Evolutionary conservation across 2,113 vertebrate genomes (phyloP), one percentile per base, ranked within the genome.

Genomic region (Mirounga angustirostris): DNA sequence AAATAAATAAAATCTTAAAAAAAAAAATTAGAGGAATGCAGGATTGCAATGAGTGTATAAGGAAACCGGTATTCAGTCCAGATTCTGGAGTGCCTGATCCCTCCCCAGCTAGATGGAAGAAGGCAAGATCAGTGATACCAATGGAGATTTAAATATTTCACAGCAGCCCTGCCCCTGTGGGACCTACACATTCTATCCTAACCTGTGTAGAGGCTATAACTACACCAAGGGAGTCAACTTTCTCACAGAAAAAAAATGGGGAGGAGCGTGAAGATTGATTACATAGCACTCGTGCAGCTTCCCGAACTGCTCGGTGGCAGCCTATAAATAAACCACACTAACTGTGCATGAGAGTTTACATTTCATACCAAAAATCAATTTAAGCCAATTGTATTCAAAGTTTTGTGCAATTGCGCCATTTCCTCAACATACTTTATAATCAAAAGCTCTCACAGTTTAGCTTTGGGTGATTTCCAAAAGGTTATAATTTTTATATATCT

Each of bases 401-500:
- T 82, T 95, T 81, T 33, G 1, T 86, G 30, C 21, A 56, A 36
- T 67, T 54, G 14, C 1, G 65, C n/a, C 24, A 79, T 82, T 83
- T 91, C 56, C 30, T 88, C 22, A 46, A 40, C 59, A 83, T 33
- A 67, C 5, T 59, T 90, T 84, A 3, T 43, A 52, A 76, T 5
- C 30, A 71, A 78, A 91, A 76, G 50, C 79, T 82, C 26, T 82
- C 43, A 30, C 33, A 30, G 4, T 15, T 46, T 71, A 36, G 33
- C 52, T 90, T 67, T 94, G 93, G 90, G 93, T 95, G 87, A 21
- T 85, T 97, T 98, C 33, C 69, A 89, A 86, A 2, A 93, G 28
- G 21, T 95, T 90, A 74, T 95, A 33, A 79, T 89, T 94, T 97
- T 97, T 94, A 97, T 86, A 88, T 71, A 33, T 56, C 63, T 52